These are phyloP conservation scores for Leucoma salicis DNA, from an alignment of 2,888 invertebrate genomes.

Conservation along the genomic window DNA sequence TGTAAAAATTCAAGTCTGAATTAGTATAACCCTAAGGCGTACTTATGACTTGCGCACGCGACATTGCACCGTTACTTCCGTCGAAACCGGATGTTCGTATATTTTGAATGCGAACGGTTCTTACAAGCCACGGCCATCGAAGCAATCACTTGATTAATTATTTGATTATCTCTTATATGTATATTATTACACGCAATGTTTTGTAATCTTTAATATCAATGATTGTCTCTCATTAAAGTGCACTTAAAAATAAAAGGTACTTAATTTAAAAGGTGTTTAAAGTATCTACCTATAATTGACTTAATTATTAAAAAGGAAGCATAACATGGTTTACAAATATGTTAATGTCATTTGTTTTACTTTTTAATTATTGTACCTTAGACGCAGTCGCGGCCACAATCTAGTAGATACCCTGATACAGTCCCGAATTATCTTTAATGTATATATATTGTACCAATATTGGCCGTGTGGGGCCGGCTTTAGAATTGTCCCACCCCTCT, in stretches of 20 bases:
- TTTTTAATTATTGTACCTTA: too few relatives aligned
- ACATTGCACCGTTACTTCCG: constrained; percentile 65
- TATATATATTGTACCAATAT: too few relatives aligned
- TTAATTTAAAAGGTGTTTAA: neutral
- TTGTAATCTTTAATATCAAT: neutral
- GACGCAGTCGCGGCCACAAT: too few relatives aligned
- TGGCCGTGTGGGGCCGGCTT: too few relatives aligned
- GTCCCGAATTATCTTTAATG: too few relatives aligned
- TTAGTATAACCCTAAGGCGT: constrained; percentile 15
- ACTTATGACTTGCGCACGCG: constrained; percentile 45
- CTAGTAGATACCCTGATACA: too few relatives aligned
- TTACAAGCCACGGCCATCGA: constrained; percentile 21
- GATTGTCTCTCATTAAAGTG: neutral
- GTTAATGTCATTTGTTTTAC: too few relatives aligned
- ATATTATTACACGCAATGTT: neutral
- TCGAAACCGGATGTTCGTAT: constrained; percentile 42
- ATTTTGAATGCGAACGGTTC: constrained; percentile 32
- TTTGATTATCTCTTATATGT: constrained; percentile 5
- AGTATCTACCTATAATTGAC: neutral
- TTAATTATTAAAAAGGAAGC: neutral
- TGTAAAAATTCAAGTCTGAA: too few relatives aligned
- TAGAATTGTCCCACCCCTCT: too few relatives aligned
- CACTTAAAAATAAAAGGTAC: neutral
- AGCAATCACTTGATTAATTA: constrained; percentile 8
- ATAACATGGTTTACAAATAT: neutral